Percentiles rank a stretch among this genome's conserved stretches.
Conservation (phyloP, 2,113 vertebrate genomes). For the Struthidea cinerea region DNA sequence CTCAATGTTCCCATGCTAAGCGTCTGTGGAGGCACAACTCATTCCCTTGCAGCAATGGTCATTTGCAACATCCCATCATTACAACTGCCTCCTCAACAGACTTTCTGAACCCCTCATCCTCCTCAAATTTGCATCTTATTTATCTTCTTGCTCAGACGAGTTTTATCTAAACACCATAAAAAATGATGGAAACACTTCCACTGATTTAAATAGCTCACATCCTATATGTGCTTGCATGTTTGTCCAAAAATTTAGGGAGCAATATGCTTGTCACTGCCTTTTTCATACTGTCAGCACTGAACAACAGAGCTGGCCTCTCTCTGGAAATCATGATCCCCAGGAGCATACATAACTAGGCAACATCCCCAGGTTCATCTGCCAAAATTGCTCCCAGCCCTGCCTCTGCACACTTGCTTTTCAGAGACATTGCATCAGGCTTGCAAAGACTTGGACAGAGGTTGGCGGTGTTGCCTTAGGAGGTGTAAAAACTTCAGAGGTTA, state of each 20-base stretch:
- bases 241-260: background rate
- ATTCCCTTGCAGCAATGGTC: background rate
- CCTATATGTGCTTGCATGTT: background rate
- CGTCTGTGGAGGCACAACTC: background rate
- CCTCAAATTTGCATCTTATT: background rate
- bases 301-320: background rate
- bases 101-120: background rate
- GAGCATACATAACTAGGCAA: background rate
- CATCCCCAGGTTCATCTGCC: background rate
- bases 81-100: background rate
- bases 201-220: background rate
- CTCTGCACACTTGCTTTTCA: background rate
- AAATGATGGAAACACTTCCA: background rate
- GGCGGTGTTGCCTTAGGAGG: background rate
- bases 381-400: background rate
- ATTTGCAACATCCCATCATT: background rate
- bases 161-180: background rate
- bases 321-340: background rate
- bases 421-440: background rate
- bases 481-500: background rate
- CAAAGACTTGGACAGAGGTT: background rate
- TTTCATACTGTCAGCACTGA: background rate
- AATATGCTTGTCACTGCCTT: background rate
- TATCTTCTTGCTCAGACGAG: background rate
- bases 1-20: background rate